Conservation (phyloP, 30 jellyfish, hydroid and myxozoan species). For the Aurelia sp. region DNA sequence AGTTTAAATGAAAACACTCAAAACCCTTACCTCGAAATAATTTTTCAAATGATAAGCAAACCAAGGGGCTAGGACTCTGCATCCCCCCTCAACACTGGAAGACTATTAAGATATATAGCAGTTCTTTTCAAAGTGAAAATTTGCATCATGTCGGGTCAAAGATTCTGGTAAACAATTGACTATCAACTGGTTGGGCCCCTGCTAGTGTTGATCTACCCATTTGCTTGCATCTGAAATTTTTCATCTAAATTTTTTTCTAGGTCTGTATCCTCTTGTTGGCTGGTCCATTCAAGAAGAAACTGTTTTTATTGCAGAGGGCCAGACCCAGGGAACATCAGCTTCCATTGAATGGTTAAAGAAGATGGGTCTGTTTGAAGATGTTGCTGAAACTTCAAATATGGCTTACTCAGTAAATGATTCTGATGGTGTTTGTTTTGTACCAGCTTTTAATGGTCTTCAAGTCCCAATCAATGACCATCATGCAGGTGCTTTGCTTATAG, state of each 20-base stretch:
- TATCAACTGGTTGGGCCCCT: not conserved
- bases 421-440: slow-evolving; percentile 90
- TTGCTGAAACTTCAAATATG: slow-evolving; percentile 70
- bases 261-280: slow-evolving; percentile 92
- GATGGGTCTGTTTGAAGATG: slow-evolving; percentile 83
- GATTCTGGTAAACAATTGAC: not conserved
- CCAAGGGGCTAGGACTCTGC: no score
- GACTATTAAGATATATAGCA: no score
- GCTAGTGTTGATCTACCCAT: not conserved
- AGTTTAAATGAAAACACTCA: no score
- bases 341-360: slow-evolving; percentile 82
- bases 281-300: slow-evolving; percentile 86
- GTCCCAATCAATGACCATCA: slow-evolving; percentile 63
- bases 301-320: slow-evolving; percentile 83
- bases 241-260: slow-evolving; percentile 22
- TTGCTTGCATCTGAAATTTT: not conserved
- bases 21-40: no score
- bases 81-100: no score
- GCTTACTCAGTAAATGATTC: slow-evolving; percentile 76
- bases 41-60: no score
- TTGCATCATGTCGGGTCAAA: no score
- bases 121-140: no score
- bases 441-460: slow-evolving; percentile 79
- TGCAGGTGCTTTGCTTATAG: slow-evolving; percentile 62
- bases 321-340: slow-evolving; percentile 71